phyloP scores from a whole-genome alignment of 2,113 vertebrate genomes.

The Balaenoptera acutorostrata region DNA sequence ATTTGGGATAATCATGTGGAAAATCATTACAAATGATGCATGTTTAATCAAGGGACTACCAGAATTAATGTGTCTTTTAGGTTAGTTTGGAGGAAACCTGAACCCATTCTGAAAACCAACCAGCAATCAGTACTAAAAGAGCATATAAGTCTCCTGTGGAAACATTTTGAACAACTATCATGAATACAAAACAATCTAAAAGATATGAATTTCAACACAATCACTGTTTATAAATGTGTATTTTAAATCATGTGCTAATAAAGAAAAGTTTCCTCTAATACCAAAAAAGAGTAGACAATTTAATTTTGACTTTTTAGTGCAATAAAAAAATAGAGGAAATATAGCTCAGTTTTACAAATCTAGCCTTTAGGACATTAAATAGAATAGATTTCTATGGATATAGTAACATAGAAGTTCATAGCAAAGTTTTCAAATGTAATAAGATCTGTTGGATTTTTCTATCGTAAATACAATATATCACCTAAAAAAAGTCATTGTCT shows the following conservation, averaged over 20 bases:
- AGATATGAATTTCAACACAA: constrained; percentile 47
- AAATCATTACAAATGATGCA: constrained; percentile 74
- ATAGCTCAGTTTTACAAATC: not conserved
- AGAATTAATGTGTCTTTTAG: constrained; percentile 67
- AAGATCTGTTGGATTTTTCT: not conserved
- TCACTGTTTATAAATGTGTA: not conserved
- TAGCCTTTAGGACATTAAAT: not conserved
- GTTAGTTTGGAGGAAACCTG: constrained; percentile 55
- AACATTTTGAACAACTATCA: not conserved
- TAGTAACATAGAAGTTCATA: not conserved
- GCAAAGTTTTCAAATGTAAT: not conserved
- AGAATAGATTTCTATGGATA: not conserved
- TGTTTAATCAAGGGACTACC: constrained; percentile 64
- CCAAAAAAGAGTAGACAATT: not conserved
- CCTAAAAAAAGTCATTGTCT: not conserved
- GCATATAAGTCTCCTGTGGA: not conserved
- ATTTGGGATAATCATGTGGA: constrained; percentile 75
- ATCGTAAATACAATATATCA: not conserved
- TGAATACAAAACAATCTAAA: not conserved
- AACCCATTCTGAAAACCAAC: constrained; percentile 67
- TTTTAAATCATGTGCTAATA: not conserved
- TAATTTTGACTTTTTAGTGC: not conserved
- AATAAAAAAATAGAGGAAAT: not conserved
- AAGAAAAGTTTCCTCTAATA: not conserved
- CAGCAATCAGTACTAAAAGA: constrained; percentile 36